Evolutionary conservation across 2,888 invertebrate genomes (phyloP).

Genomic region (Sthenelais limicola): DNA sequence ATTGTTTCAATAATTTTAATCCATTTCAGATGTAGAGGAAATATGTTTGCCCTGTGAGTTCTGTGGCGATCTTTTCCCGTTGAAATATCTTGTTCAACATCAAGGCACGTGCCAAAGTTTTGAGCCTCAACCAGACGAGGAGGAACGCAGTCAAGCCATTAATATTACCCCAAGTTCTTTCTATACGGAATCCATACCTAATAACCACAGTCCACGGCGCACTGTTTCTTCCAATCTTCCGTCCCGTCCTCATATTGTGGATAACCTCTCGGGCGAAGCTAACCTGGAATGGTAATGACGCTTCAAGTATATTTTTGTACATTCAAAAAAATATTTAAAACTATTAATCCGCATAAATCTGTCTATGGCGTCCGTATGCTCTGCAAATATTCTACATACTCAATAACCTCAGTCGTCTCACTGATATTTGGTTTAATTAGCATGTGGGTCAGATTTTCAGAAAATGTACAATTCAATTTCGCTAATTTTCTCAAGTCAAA

Average conservation of each 20-base stretch:
- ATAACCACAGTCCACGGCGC: conserved; percentile 9
- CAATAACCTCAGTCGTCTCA: no score
- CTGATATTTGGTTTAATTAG: no score
- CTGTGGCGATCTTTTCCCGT: conserved; percentile 38
- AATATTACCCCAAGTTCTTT: neutral
- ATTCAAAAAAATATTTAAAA: no score
- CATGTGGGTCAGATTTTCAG: no score
- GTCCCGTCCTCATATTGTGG: conserved; percentile 36
- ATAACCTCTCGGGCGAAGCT: conserved; percentile 31
- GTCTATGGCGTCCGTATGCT: no score
- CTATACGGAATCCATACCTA: neutral
- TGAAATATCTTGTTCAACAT: conserved; percentile 30
- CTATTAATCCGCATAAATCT: no score
- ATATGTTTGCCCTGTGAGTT: conserved; percentile 39
- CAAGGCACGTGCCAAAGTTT: neutral
- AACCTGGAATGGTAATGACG: conserved; percentile 35
- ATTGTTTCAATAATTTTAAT: neutral
- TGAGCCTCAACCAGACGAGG: neutral
- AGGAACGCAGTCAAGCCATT: no score
- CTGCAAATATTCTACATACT: no score
- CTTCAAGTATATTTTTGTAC: no score
- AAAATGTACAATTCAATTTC: no score
- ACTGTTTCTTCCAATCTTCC: neutral
- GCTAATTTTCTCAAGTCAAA: no score
- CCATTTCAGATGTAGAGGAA: conserved; percentile 22